Base-by-base conservation (phyloP, 2,113 vertebrate species). In the Chrysemys picta region DNA sequence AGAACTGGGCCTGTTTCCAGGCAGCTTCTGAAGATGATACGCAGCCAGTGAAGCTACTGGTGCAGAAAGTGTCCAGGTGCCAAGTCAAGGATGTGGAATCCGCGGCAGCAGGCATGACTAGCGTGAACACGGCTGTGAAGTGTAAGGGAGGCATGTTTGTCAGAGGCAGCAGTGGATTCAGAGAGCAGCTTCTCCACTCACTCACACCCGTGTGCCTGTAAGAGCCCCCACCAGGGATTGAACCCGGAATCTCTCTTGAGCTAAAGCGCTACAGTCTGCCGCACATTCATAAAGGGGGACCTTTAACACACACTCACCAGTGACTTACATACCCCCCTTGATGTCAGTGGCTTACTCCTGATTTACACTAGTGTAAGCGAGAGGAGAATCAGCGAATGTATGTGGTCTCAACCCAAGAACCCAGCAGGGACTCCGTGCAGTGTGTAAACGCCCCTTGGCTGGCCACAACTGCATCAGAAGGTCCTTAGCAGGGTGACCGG, bases 21-120 rank as follows among this genome's bases (percentile, higher is more conserved):
- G 85, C 2, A 56, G 78, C n/a, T 19, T 19, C 19, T 84, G 91
- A 87, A 52, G 83, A 45, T 31, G 69, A 4, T 8, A 69, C 9
- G 86, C 38, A 53, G 21, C 62, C 5, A 0, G 0, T 17, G 80
- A 72, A 59, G 3, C 89, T 13, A 24, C 59, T 13, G 49, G 82
- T 0, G 27, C 52, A 72, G 65, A 72, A 72, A 38, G n/a, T 38
- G 17, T 19, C 57, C 65, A 38, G 35, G 8, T 10, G 35, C 35
- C 17, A 21, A 4, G 65, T n/a, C 17, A 21, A 38, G 65, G 65
- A 72, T n/a, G 35, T 21, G 17, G 35, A 5, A 38, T 21, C 35
- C 1, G 35, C 21, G 35, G 65, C 65, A 72, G 19, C 35, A 21
- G 10, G 35, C 35, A 21, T n/a, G 65, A n/a, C 65, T 19, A 72